Evolutionary conservation across 2,888 invertebrate species (phyloP), one percentile per base, ranked within the genome.

Genomic region (Chymomyza caudatula): DNA sequence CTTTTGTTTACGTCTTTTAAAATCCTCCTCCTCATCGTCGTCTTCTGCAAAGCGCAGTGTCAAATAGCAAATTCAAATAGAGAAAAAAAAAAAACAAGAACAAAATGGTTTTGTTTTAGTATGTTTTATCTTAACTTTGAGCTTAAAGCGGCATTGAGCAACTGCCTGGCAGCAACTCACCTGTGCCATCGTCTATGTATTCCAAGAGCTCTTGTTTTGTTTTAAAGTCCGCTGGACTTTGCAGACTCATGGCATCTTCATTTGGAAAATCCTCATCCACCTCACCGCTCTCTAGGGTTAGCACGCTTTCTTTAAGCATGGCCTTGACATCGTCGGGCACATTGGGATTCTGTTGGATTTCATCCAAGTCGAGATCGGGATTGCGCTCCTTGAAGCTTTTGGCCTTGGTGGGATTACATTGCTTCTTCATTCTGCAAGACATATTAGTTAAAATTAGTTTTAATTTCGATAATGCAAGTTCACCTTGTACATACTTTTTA

Each of bases 401-500:
- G 60, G 89, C 88, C 78, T 89, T 89, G 61, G 87, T 88, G 29
- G 90, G 88, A 78, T 89, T 90, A 49, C 90, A 90, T 71, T 90
- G 89, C 77, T 90, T 90, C 71, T 90, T 90, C 90, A 90, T 89
- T 87, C 90, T 88, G 70, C 15, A 17, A 59, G 37, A 37, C 4
- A 8, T 19, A 17, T 25, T 4, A 13, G 42, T 22, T 25, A 55
- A 58, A 22, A 20, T 11, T 29, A 22, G n/a, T 19, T 0, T 20
- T 52, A 4, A 19, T 23, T 15, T 63, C 13, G 17, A 29, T 17
- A 17, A n/a, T 1, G 2, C n/a, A 19, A 6, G 19, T 42, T 1
- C 8, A n/a, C 22, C 2, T n/a, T 6, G 6, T 0, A 93, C 92
- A 85, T 92, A 94, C 90, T 95, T 95, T 84, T 94, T 96, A 86